Conservation (phyloP, 2,888 invertebrate genomes). For the Apamea sordens region DNA sequence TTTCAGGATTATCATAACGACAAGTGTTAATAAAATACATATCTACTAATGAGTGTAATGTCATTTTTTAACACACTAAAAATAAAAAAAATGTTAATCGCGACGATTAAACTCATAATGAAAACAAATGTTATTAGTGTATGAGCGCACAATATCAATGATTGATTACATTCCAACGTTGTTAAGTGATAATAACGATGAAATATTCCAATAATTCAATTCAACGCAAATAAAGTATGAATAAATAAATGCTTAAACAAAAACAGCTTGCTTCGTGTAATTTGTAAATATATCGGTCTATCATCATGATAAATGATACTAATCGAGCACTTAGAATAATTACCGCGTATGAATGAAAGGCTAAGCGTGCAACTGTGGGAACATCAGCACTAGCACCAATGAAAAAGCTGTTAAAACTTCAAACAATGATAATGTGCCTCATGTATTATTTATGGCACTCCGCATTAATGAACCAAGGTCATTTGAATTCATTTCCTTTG, state of each 20-base stretch:
- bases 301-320: conserved; percentile 65
- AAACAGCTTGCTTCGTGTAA: conserved; percentile 46
- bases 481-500: conserved; percentile 85
- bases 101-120: conserved; percentile 6
- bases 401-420: conserved; percentile 80
- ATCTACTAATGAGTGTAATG: background rate
- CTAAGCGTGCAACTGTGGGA: conserved; percentile 65
- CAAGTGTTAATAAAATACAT: background rate
- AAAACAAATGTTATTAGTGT: conserved; percentile 33
- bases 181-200: conserved; percentile 41
- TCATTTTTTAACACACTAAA: background rate
- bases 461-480: conserved; percentile 89
- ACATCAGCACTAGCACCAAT: conserved; percentile 71
- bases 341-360: conserved; percentile 65
- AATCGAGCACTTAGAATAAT: conserved; percentile 68
- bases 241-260: conserved; percentile 57
- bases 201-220: conserved; percentile 56
- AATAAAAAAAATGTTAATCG: conserved; percentile 1
- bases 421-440: conserved; percentile 85
- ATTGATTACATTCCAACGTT: conserved; percentile 39
- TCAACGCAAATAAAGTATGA: conserved; percentile 55
- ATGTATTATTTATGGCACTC: conserved; percentile 84
- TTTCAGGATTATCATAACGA: background rate
- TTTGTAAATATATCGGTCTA: conserved; percentile 61
- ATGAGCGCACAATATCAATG: conserved; percentile 26